Evolutionary conservation across 2,113 vertebrate genomes (phyloP).

Genomic region (Ceyx melanurus): DNA sequence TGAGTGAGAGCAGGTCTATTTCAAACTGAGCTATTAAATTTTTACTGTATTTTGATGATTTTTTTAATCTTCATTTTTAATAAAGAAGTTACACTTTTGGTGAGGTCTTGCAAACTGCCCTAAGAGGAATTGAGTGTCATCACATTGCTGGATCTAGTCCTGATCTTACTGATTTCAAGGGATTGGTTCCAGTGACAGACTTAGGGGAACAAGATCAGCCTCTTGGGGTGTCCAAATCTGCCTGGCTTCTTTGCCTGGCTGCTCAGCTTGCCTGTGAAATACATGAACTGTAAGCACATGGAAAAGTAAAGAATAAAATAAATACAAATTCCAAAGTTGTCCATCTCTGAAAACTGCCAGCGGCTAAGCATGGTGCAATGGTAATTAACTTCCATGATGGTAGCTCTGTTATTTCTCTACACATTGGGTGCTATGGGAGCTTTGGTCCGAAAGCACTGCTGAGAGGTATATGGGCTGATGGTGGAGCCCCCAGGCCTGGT

Average conservation of each 20-base stretch:
- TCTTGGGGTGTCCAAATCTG: not conserved
- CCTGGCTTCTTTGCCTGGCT: not conserved
- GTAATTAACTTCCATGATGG: not conserved
- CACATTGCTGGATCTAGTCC: not conserved
- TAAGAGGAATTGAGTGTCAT: not conserved
- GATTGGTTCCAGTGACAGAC: not conserved
- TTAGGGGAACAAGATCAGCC: not conserved
- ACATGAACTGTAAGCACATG: not conserved
- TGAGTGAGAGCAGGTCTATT: not conserved
- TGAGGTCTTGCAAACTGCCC: not conserved
- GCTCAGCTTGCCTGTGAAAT: not conserved
- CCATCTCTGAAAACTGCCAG: not conserved
- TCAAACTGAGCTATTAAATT: not conserved
- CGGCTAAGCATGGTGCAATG: not conserved
- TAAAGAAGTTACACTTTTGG: not conserved
- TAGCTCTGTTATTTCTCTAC: not conserved
- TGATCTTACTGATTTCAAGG: not conserved
- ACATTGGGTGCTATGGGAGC: fast-evolving
- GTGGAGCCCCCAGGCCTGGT: fast-evolving
- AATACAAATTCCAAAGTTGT: not conserved
- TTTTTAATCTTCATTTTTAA: not conserved
- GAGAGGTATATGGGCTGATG: fast-evolving
- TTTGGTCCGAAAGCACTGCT: not conserved
- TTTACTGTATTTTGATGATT: not conserved
- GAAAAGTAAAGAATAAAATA: not conserved